Percentiles rank a stretch among this genome's conserved stretches.
These are phyloP conservation scores for Willowsia nigromaculata DNA, from an alignment of 2,888 invertebrate genomes.

Conservation along the genomic window DNA sequence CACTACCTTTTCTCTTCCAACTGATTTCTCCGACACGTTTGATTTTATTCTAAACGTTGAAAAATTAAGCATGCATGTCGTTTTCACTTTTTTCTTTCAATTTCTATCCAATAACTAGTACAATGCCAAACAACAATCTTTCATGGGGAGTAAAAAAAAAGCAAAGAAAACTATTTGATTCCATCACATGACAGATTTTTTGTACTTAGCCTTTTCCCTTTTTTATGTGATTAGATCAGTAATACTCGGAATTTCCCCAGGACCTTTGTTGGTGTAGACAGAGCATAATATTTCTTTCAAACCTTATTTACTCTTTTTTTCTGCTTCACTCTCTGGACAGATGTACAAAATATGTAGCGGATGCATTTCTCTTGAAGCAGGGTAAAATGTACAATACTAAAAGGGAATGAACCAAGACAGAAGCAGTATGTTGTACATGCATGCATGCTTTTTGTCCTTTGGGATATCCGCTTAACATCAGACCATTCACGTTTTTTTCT, in stretches of 20 bases:
- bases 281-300: not conserved
- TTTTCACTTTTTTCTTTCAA: not conserved
- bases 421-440: not conserved
- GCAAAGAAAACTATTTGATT: not conserved
- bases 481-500: constrained; percentile 30
- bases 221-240: constrained; percentile 16
- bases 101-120: not conserved
- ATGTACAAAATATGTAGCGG: not conserved
- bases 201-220: not conserved
- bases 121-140: not conserved
- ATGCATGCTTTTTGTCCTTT: constrained; percentile 15
- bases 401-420: not conserved
- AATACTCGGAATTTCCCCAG: not conserved
- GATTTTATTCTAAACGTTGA: not conserved
- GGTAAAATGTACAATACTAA: not conserved
- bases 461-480: constrained; percentile 55
- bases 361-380: not conserved
- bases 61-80: not conserved
- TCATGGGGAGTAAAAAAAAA: not conserved
- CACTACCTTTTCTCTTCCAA: not conserved
- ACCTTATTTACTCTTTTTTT: not conserved
- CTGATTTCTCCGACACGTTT: not conserved
- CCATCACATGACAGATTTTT: not conserved
- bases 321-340: not conserved
- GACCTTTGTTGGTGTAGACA: not conserved